Evolutionary conservation across 2,888 invertebrate species (phyloP), one percentile per base, ranked within the genome.

Genomic region (Caenorhabditis auriculariae): DNA sequence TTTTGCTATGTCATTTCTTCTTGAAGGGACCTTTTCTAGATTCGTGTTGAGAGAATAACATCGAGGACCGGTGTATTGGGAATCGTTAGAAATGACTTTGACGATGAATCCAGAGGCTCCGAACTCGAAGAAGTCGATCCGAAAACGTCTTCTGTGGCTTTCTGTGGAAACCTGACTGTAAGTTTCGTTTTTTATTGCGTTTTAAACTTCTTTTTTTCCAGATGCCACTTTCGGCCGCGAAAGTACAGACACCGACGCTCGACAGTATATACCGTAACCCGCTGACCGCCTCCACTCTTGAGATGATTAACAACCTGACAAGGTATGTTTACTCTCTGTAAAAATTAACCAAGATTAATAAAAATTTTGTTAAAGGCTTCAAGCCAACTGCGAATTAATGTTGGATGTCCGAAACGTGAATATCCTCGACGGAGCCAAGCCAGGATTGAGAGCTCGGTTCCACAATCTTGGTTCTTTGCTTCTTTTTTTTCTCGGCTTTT

Each of bases 361-460:
- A 44, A 44, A n/a, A n/a, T n/a, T n/a, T n/a, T n/a, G 24, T 50
- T 57, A 15, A 21, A 64, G 92, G 75, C 93, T 98, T 92, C 88
- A 94, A 37, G 90, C 91, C 42, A 93, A 95, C 82, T 91, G 95
- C 17, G 67, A 69, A 2, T 49, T 69, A 50, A 26, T 66, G 19
- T 59, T 54, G 39, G 48, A 59, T 42, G 55, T 58, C 9, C 17
- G 27, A 2, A 51, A 45, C 17, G 24, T 39, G 0, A 55, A 53
- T 24, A 41, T 63, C 6, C 24, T 63, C 15, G 63, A 63, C 46
- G 57, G 56, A 55, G 63, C 58, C 0, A 51, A 52, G 19, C 9
- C 57, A 1, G 63, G 58, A 4, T 26, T 12, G 9, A 43, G 43
- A 23, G 23, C 55, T 3, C 27, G 54, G 24, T 62, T 62, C 41